Conservation (phyloP, 2,113 vertebrate species). For the Gallinago undulata region DNA sequence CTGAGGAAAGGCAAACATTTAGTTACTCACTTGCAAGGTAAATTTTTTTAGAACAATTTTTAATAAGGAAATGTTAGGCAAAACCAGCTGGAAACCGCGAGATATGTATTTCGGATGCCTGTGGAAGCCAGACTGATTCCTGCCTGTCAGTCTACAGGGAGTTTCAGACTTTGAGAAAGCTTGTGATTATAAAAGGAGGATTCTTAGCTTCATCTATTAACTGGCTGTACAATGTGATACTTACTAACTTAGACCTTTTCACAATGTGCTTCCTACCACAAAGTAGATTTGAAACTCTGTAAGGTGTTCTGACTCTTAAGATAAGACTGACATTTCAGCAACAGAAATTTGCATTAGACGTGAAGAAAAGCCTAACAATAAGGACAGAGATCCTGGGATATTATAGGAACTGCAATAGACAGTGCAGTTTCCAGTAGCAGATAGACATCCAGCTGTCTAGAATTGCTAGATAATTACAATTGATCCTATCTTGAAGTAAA, state of each 20-base stretch:
- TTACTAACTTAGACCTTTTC: background rate
- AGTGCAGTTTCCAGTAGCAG: background rate
- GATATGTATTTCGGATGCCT: background rate
- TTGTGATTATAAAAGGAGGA: background rate
- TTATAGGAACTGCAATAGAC: background rate
- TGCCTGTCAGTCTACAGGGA: background rate
- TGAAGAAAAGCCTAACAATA: background rate
- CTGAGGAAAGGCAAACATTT: background rate
- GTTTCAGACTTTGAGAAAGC: background rate
- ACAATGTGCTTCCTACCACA: background rate
- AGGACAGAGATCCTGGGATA: background rate
- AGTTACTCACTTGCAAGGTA: background rate
- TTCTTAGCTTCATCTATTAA: background rate
- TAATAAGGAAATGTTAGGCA: background rate
- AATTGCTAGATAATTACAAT: too few relatives aligned
- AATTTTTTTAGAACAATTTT: background rate
- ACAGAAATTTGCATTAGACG: background rate
- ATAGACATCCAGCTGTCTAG: background rate
- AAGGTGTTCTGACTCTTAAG: background rate
- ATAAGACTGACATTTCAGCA: background rate
- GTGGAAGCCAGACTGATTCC: background rate
- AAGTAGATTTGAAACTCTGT: background rate
- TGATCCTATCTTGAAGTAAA: background rate
- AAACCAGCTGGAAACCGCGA: background rate
- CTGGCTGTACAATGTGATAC: background rate